Evolutionary conservation across 2,888 invertebrate species (phyloP), one percentile per base, ranked within the genome.

Genomic region (Xiphydria camelus): DNA sequence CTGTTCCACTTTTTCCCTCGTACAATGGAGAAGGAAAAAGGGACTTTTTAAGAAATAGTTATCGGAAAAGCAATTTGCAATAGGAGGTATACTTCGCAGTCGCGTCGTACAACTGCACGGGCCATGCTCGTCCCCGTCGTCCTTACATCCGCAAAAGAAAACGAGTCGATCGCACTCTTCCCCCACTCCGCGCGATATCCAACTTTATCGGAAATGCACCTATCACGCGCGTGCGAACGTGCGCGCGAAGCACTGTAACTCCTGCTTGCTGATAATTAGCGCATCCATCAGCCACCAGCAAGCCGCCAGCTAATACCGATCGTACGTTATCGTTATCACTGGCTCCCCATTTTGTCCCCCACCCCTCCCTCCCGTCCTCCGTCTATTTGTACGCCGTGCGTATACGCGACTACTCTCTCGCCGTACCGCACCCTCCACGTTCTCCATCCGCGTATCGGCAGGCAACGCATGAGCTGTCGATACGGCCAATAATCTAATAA

Each of bases 291-390:
- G 73, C 66, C 57, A 55, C 68, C n/a, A 73, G 75, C 73, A 68
- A 75, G 74, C 74, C 72, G 64, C 69, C 67, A 69, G 74, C 75
- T 75, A 75, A 75, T 75, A 73, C 75, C 73, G 74, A 75, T 75
- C 74, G 75, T 75, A 75, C 73, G 74, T 75, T 75, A 75, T 74
- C 75, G 75, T 75, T 75, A 75, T 75, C 75, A 73, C 68, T 60
- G 61, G 64, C 66, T 70, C 70, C 68, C 74, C 69, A 70, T 74
- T 73, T 73, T 70, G 68, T 65, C 64, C 61, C 55, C 60, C 52
- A 57, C 49, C 52, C 26, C 35, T 34, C 33, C 37, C 20, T 17
- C 35, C 45, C 44, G 42, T 43, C 38, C 49, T 14, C 23, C 37
- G 47, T 26, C 43, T 44, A 44, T 44, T 37, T 38, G 43, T 44